A percentile compares a stretch with the other conserved stretches of the same genome.
phyloP scores from a whole-genome alignment of 2,113 vertebrate species.

The Arothron firmamentum region DNA sequence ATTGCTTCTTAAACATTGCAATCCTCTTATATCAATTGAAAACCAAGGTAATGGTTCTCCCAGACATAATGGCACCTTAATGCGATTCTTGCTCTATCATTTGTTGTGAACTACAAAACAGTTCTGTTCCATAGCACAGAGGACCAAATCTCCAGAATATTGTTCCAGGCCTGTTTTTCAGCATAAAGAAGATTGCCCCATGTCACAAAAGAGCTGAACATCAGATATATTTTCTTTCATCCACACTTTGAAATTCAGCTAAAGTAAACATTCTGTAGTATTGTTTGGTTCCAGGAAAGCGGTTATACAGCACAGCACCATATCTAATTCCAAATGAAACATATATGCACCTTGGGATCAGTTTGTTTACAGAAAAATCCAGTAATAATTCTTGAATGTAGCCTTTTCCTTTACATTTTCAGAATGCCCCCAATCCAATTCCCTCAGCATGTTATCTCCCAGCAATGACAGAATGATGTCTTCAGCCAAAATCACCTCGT shows the following conservation, averaged over 20 bases:
- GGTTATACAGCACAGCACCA: neutral
- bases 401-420: constrained; percentile 45
- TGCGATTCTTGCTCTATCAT: constrained; percentile 6
- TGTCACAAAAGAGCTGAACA: neutral
- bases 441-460: constrained; percentile 49
- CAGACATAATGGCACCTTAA: constrained; percentile 16
- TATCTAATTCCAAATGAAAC: constrained; percentile 24
- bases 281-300: constrained; percentile 13
- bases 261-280: constrained; percentile 9
- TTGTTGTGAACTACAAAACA: neutral
- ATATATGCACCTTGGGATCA: constrained; percentile 11
- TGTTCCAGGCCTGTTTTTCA: neutral
- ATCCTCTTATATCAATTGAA: constrained; percentile 16
- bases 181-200: constrained; percentile 4
- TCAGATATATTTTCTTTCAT: neutral
- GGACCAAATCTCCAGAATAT: constrained; percentile 6
- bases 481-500: constrained; percentile 67
- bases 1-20: constrained; percentile 4
- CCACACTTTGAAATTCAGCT: constrained; percentile 4
- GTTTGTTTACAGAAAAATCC: constrained; percentile 21
- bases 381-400: constrained; percentile 29
- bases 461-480: constrained; percentile 67
- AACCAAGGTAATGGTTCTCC: constrained; percentile 17
- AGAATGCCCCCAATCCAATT: constrained; percentile 23
- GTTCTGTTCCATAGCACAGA: constrained; percentile 21